phyloP scores from a whole-genome alignment of 92 coral and sea anemone species.

The Heteractis magnifica region DNA sequence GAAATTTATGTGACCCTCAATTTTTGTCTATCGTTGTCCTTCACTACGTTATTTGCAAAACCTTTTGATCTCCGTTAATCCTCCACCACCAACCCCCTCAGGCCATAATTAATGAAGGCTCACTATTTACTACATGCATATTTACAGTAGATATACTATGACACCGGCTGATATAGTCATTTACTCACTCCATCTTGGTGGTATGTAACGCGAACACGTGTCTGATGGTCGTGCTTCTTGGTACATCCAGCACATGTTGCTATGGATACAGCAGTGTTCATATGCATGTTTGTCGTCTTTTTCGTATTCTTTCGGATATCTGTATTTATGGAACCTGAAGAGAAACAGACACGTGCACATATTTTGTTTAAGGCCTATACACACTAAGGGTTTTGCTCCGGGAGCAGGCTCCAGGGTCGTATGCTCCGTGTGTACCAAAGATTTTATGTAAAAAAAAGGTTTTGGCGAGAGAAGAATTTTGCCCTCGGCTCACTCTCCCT shows the following conservation, averaged over 20 bases:
- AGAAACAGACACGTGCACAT: background rate
- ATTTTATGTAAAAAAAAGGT: too few species aligned
- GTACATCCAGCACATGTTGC: constrained; percentile 25
- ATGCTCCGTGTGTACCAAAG: too few species aligned
- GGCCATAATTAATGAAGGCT: too few species aligned
- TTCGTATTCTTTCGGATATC: background rate
- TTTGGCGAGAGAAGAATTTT: background rate
- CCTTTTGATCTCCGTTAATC: background rate
- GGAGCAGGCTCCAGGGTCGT: too few species aligned
- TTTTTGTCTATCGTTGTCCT: too few species aligned
- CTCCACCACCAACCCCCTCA: too few species aligned
- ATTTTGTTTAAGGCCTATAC: background rate
- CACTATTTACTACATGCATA: too few species aligned
- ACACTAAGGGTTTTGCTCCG: background rate
- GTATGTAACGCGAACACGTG: constrained; percentile 33
- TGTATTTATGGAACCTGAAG: constrained; percentile 20
- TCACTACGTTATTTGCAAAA: too few species aligned
- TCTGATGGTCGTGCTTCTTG: constrained; percentile 41
- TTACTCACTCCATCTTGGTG: constrained; percentile 51
- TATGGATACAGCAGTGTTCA: constrained; percentile 34
- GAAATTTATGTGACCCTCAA: too few species aligned
- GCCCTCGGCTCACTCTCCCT: too few species aligned
- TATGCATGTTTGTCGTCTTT: constrained; percentile 21
- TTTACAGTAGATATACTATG: background rate
- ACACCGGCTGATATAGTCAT: background rate